phyloP scores from a whole-genome alignment of 2,797 vertebrate genomes.

The Schizothorax lantsangensis region DNA sequence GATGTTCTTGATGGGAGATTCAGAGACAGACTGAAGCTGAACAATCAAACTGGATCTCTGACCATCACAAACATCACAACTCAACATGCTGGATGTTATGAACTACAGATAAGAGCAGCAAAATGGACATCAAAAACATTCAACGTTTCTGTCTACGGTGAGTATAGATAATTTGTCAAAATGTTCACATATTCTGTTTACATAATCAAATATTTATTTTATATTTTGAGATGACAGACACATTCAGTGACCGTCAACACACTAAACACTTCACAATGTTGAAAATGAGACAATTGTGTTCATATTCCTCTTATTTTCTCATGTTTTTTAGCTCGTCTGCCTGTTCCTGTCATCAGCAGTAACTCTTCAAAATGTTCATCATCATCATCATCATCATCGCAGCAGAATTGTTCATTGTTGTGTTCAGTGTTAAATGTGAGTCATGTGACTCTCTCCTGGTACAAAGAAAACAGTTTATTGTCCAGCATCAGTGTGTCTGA shows the following conservation, averaged over 20 bases:
- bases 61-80: not conserved
- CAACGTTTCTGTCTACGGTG: not conserved
- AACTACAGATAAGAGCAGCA: rapidly evolving
- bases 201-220: not conserved
- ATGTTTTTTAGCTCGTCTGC: not conserved
- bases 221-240: not conserved
- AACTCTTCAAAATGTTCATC: not conserved
- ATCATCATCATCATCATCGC: not conserved
- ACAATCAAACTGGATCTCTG: not conserved
- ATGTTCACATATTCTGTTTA: not conserved
- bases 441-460: not conserved
- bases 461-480: constrained; percentile 14
- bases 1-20: rapidly evolving
- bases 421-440: not conserved
- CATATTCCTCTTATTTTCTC: not conserved
- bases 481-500: constrained; percentile 12
- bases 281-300: not conserved
- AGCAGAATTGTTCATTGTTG: not conserved
- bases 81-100: rapidly evolving
- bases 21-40: constrained; percentile 12
- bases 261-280: not conserved
- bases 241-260: not conserved
- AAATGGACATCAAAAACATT: rapidly evolving
- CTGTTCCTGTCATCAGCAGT: not conserved
- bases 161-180: not conserved